Base-by-base conservation (phyloP, 2,113 vertebrate species). In the Tyto alba region DNA sequence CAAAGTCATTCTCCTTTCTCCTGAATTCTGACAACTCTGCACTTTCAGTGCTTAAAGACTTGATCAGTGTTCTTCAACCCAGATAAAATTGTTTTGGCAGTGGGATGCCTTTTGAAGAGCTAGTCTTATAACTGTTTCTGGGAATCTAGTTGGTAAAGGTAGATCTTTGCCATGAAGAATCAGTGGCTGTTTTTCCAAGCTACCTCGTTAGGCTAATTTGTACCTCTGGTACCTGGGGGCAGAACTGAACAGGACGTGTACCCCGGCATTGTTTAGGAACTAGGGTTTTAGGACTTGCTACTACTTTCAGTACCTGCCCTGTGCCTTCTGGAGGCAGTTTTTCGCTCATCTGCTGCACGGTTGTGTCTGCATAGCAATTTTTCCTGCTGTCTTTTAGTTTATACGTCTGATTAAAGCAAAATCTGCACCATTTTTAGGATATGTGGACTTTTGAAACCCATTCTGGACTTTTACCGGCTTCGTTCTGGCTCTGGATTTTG, bases 361-460 rank as follows among this genome's bases (percentile, higher is more conserved):
- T 3, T 89, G 12, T 75, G 43, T 30, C 50, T 45, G 63, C 38
- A 5, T 23, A 27, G 25, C 36, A 4, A 0, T 23, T 74, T 56
- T 22, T 20, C 40, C 29, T 81, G 10, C 64, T 60, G 5, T 25
- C 13, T 40, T 73, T 53, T 45, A 11, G 25, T 45, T 63, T 72
- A 29, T 45, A 14, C 2, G 3, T 38, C n/a, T 9, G 36, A 6
- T 8, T 68, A 41, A 62, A 59, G 32, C 20, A 43, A 45, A 78
- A 41, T 27, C 21, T 75, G 20, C 41, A 8, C 20, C 4, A 2
- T 38, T 85, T 36, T 10, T 3, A 18, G 57, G 13, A 19, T 23
- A 3, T 7, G 10, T 12, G n/a, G 22, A 2, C 17, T 52, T n/a
- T 4, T 20, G 4, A 47, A 47, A 52, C 45, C n/a, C 21, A 1